A percentile compares a stretch with the other conserved stretches of the same genome.
These are phyloP conservation scores for Syngnathus scovelli DNA, from an alignment of 2,113 vertebrate genomes.

Conservation along the genomic window DNA sequence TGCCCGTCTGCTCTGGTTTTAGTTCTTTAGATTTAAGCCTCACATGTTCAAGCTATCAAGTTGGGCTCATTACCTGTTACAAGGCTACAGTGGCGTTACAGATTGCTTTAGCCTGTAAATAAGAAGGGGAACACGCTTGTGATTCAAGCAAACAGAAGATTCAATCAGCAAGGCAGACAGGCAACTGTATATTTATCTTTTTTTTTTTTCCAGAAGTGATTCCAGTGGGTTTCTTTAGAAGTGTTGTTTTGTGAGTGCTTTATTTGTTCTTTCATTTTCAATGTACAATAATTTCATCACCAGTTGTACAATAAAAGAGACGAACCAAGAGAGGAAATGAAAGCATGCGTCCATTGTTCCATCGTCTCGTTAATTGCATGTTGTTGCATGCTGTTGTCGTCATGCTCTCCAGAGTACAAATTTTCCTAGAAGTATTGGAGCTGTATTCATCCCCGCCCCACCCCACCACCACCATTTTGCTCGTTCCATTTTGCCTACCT, in stretches of 20 bases:
- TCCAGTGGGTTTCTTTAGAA: not conserved
- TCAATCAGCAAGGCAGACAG: not conserved
- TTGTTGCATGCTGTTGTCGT: slow-evolving; percentile 44
- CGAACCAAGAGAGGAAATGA: slow-evolving; percentile 25
- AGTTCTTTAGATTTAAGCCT: not conserved
- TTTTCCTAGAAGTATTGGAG: slow-evolving; percentile 62
- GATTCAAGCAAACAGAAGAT: not conserved
- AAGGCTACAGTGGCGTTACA: not conserved
- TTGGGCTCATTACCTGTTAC: not conserved
- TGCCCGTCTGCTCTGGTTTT: not conserved
- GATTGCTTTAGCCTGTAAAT: not conserved
- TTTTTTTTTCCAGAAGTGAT: not conserved
- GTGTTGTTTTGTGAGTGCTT: not conserved
- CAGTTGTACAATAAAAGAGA: slow-evolving; percentile 8
- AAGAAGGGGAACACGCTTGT: not conserved
- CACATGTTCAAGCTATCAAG: not conserved
- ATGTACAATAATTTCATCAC: not conserved
- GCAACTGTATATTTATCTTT: not conserved
- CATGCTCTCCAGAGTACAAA: slow-evolving; percentile 44
- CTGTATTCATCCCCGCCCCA: slow-evolving; percentile 14
- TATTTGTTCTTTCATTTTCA: slow-evolving; percentile 22
- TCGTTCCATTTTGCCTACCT: slow-evolving; percentile 62
- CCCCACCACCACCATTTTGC: slow-evolving; percentile 30
- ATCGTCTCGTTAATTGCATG: slow-evolving; percentile 34
- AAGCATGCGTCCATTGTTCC: slow-evolving; percentile 36